Conservation (phyloP, 2,888 invertebrate species). For the Spodoptera picta region DNA sequence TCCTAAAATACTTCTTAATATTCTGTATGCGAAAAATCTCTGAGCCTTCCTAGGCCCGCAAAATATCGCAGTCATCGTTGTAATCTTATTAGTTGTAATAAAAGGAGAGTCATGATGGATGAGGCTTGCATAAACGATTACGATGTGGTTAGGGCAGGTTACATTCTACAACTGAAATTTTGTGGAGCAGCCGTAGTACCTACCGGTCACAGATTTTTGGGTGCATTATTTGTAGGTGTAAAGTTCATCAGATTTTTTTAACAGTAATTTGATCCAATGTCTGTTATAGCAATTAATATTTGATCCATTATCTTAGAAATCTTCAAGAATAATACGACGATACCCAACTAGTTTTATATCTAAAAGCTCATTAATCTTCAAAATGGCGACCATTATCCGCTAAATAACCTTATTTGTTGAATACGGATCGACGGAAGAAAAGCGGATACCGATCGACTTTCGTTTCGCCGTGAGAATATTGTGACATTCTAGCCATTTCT, state of each 20-base stretch:
- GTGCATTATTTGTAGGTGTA: no score
- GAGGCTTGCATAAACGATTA: constrained; percentile 9
- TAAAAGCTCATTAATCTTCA: constrained; percentile 30
- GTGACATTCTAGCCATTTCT: constrained; percentile 42
- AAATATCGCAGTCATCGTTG: constrained; percentile 33
- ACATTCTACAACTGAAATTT: no score
- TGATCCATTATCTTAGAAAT: neutral
- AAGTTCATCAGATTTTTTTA: no score
- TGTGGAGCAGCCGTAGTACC: no score
- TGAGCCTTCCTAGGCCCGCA: neutral
- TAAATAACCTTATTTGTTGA: constrained; percentile 58
- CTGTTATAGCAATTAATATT: neutral
- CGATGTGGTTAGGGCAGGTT: constrained; percentile 5
- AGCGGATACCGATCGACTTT: constrained; percentile 54
- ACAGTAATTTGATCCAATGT: no score
- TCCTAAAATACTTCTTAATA: no score
- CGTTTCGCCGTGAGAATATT: constrained; percentile 52
- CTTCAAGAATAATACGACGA: neutral
- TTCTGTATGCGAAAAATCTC: no score
- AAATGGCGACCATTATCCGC: constrained; percentile 40
- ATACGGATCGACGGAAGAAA: constrained; percentile 54
- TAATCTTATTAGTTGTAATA: constrained; percentile 41
- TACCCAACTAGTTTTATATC: constrained; percentile 19
- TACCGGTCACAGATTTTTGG: no score
- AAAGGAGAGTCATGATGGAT: constrained; percentile 49